phyloP scores from a whole-genome alignment of 2,888 invertebrate species.

The Meiosimyza platycephala region DNA sequence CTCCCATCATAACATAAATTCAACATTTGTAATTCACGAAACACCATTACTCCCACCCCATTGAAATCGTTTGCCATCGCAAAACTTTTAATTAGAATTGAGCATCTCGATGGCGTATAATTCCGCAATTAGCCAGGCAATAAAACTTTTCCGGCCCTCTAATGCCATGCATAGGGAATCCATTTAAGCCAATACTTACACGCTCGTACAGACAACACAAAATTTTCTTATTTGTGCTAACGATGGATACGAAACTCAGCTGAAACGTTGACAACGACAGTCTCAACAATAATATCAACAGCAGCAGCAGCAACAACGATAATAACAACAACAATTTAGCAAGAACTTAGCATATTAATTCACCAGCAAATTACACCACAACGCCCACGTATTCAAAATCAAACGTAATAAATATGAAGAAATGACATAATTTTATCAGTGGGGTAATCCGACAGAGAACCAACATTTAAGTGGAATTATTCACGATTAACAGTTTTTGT shows the following conservation, averaged over 20 bases:
- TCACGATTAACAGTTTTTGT: conserved; percentile 11
- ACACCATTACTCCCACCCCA: too few relatives aligned
- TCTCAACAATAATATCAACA: conserved; percentile 1
- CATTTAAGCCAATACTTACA: background rate
- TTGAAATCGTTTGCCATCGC: too few relatives aligned
- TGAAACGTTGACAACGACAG: conserved; percentile 15
- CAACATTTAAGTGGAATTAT: conserved; percentile 28
- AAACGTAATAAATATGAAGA: conserved; percentile 21
- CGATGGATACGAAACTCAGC: background rate
- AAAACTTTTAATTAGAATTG: conserved; percentile 23
- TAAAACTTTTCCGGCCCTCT: conserved; percentile 15
- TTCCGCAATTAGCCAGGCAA: conserved; percentile 12
- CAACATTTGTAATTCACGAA: too few relatives aligned
- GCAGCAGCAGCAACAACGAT: conserved; percentile 29
- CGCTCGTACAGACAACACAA: background rate
- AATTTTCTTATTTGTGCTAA: background rate
- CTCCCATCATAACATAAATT: too few relatives aligned
- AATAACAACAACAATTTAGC: conserved; percentile 1
- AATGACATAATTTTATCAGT: conserved; percentile 18
- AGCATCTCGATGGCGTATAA: conserved; percentile 18
- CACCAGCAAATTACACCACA: conserved; percentile 20
- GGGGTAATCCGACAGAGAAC: conserved; percentile 18
- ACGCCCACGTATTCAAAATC: conserved; percentile 16
- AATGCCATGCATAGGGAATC: too few relatives aligned
- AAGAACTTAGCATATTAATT: conserved; percentile 18